A percentile compares a stretch with the other conserved stretches of the same genome.
Conservation (phyloP, 2,797 vertebrate species). For the Phylloscopus collybita region DNA sequence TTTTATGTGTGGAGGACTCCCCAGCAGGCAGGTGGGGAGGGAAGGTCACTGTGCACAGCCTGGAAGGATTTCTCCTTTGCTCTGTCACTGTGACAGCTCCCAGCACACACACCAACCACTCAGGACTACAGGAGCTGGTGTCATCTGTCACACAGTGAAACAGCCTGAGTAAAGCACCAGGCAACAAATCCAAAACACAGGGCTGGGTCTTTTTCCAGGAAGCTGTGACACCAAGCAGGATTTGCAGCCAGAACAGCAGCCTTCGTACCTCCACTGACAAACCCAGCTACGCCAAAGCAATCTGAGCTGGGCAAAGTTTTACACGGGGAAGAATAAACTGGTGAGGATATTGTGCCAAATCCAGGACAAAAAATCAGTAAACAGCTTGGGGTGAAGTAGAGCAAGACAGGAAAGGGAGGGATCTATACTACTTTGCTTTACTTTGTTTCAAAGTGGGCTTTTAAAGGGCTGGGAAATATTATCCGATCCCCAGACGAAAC, state of each 20-base stretch:
- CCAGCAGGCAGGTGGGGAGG: background rate
- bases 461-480: background rate
- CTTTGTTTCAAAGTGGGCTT: background rate
- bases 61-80: background rate
- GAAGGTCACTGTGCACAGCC: background rate
- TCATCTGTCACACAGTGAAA: background rate
- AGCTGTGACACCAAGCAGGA: background rate
- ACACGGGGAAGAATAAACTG: background rate
- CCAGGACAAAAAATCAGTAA: background rate
- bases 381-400: background rate
- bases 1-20: background rate
- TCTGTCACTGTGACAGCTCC: background rate
- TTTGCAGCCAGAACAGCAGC: background rate
- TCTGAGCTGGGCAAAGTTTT: background rate
- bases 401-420: background rate
- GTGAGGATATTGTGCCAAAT: background rate
- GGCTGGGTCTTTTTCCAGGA: background rate
- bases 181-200: background rate
- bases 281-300: rapidly evolving
- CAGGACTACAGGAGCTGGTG: background rate
- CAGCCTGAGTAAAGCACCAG: background rate
- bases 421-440: background rate
- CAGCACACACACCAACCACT: background rate
- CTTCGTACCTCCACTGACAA: background rate
- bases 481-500: background rate